A percentile compares a stretch with the other conserved stretches of the same genome.
Conservation (phyloP, 2,113 vertebrate genomes). For the Turnix velox region DNA sequence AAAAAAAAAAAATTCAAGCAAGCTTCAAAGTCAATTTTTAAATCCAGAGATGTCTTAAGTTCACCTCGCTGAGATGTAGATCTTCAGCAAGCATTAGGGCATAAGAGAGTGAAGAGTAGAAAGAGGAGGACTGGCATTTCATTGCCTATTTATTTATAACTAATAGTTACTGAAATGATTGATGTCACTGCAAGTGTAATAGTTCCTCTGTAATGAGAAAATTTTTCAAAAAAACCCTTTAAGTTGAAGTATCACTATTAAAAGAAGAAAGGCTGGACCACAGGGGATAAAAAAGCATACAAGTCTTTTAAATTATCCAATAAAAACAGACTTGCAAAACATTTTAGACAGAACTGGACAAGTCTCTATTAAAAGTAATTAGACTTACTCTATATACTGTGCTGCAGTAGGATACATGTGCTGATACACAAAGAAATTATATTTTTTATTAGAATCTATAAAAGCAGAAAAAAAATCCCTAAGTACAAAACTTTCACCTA, state of each 20-base stretch:
- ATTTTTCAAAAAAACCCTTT: background rate
- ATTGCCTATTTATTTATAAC: background rate
- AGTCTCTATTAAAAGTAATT: background rate
- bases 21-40: background rate
- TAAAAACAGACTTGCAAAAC: background rate
- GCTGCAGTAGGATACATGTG: background rate
- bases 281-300: background rate
- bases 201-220: background rate
- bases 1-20: background rate
- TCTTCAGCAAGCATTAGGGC: background rate
- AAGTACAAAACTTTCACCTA: background rate
- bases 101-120: background rate
- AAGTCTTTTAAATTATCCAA: background rate
- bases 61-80: background rate
- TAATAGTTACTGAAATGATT: background rate
- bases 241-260: background rate
- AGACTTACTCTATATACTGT: background rate
- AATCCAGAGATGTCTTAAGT: background rate
- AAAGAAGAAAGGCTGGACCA: background rate
- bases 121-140: background rate
- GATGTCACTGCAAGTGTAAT: background rate
- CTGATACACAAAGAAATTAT: background rate
- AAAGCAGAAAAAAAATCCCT: background rate
- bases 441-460: background rate
- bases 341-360: background rate